Conservation (phyloP, 2,888 invertebrate genomes). For the Acrobasis consociella region DNA sequence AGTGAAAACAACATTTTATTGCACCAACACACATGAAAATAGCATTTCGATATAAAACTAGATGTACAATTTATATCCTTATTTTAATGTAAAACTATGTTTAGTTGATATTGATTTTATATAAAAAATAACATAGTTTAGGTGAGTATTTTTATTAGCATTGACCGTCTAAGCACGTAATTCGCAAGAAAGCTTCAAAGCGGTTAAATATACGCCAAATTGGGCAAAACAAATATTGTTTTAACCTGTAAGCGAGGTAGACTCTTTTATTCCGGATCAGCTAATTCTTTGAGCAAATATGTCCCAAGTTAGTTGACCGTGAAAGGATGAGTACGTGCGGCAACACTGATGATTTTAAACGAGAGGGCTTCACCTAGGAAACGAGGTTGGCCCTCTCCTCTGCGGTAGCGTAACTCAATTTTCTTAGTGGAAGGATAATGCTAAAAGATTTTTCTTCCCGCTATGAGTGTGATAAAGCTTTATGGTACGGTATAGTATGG, state of each 20-base stretch:
- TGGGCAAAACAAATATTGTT: background rate
- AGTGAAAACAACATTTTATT: too few relatives aligned
- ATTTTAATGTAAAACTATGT: too few relatives aligned
- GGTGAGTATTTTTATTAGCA: too few relatives aligned
- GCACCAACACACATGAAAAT: too few relatives aligned
- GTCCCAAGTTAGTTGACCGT: constrained; percentile 22
- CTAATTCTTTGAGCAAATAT: constrained; percentile 16
- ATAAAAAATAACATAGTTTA: too few relatives aligned
- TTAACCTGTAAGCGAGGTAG: constrained; percentile 14
- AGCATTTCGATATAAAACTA: too few relatives aligned
- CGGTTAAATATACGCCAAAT: background rate
- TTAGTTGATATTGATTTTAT: too few relatives aligned
- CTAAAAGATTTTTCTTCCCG: background rate
- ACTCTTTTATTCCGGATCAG: constrained; percentile 13
- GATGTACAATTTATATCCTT: too few relatives aligned
- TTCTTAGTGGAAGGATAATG: background rate
- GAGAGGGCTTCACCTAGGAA: constrained; percentile 29
- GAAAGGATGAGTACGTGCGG: constrained; percentile 19
- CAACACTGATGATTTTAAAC: constrained; percentile 38
- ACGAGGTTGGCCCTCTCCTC: constrained; percentile 21
- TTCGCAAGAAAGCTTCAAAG: background rate
- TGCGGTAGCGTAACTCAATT: background rate
- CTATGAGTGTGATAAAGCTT: background rate
- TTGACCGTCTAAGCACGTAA: too few relatives aligned
- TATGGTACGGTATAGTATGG: background rate